Evolutionary conservation across 2,797 vertebrate species (phyloP), one percentile per base, ranked within the genome.

Genomic region (Sebastes taczanowskii): DNA sequence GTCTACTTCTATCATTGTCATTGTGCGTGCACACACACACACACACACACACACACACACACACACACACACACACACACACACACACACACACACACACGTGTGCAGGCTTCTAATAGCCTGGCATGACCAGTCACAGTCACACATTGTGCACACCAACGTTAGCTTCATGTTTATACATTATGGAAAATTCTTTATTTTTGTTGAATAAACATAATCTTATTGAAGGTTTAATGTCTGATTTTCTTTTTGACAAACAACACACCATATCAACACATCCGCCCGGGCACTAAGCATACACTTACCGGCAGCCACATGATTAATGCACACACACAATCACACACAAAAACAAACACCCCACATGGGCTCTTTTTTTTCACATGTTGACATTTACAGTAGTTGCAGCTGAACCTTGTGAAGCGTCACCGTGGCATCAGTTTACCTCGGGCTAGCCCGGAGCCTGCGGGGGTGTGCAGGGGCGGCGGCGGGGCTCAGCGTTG

Each of bases 371-470:
- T 46, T 55, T 77, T 77, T 82, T 80, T 56, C 55, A 63, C 46
- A 82, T 87, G 81, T 79, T 90, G 87, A 86, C 87, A 91, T 91
- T 92, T 83, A 61, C 71, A 72, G 60, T 62, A 23, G 71, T 78
- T 74, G 64, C 74, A 25, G 83, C 64, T 91, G 80, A 90, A 84
- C 76, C 83, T 82, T 79, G 81, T 65, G 34, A 78, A 70, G 80
- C 10, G 38, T 81, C 62, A 73, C 61, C 29, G 3, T 68, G 81
- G 88, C 71, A 65, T 88, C 82, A 13, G 53, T 90, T 90, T 83
- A 86, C 78, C 30, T 7, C 29, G 34, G 78, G 77, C 67, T 85
- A 79, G 86, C 87, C 88, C 86, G 25, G 29, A 80, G 56, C 53
- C 68, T 13, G 46, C 29, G 2, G 30, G 30, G 71, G 61, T 16